Evolutionary conservation across 2,888 invertebrate species (phyloP), one percentile per base, ranked within the genome.

Genomic region (Petrolisthes cinctipes): DNA sequence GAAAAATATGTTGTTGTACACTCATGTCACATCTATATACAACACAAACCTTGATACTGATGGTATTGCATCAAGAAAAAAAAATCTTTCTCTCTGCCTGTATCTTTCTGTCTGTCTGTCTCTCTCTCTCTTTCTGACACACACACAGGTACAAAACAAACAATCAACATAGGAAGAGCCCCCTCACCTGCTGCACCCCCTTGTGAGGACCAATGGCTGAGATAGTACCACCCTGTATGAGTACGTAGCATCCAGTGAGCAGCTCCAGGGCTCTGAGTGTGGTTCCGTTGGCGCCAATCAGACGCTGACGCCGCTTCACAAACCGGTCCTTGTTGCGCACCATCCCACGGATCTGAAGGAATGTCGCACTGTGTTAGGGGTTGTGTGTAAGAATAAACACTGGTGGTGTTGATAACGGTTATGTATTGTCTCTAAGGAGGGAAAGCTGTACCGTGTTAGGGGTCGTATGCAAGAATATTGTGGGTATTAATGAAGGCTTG

Each of bases 231-330:
- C 99, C 99, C 93, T 99, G 99, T 0, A 99, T 98, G 79, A 98
- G 94, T 0, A 99, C 96, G 93, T 99, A 99, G 93, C 99, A 99
- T 92, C 97, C 96, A 0, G 99, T 99, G 81, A 99, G 93, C 85
- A 99, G 93, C 93, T 99, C 99, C 91, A 99, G 97, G 0, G 99
- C 97, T 93, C 99, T 99, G 11, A 99, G 94, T 0, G 99, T 99
- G 14, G 98, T 97, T n/a, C 99, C 99, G 93, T 98, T 97, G 0
- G 99, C 98, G 0, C 99, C 99, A 91, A 99, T 97, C 0, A 99
- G 93, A 56, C 99, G 94, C 92, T 99, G 98, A 20, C 99, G 94
- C 91, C 99, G 94, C 93, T 99, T 99, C 0, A 99, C 95, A 93
- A 99, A 99, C 91, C 98, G 96, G 90, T 98, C 99, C 92, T 96